Conservation (phyloP, 2,113 vertebrate genomes). For the Girardinichthys multiradiatus region DNA sequence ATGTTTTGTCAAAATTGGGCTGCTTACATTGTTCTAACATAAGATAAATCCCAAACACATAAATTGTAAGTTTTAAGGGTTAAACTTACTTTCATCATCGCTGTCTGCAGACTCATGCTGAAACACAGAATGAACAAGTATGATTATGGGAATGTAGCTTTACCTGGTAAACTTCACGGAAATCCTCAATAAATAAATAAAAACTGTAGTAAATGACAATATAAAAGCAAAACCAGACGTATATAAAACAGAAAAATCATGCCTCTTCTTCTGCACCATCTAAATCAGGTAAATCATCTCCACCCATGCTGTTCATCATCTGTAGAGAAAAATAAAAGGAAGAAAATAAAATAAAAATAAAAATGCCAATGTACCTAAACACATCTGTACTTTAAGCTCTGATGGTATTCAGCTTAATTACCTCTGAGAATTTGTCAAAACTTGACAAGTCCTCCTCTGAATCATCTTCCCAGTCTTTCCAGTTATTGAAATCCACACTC, state of each 20-base stretch:
- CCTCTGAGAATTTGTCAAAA: slow-evolving; percentile 98
- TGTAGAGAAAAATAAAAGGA: slow-evolving; percentile 57
- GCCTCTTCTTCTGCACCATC: slow-evolving; percentile 89
- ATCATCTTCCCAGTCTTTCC: slow-evolving; percentile 99
- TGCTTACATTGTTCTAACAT: no score
- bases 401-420: slow-evolving; percentile 38
- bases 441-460: slow-evolving; percentile 97
- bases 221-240: not conserved
- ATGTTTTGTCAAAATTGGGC: no score
- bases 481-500: slow-evolving; percentile 98
- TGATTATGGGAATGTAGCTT: not conserved
- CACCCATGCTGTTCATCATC: slow-evolving; percentile 99
- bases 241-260: not conserved
- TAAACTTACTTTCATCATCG: slow-evolving; percentile 92
- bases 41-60: no score
- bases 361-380: not conserved
- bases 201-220: not conserved
- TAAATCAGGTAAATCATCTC: slow-evolving; percentile 95
- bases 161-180: not conserved
- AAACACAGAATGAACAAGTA: slow-evolving; percentile 57
- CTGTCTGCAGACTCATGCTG: slow-evolving; percentile 93
- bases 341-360: slow-evolving; percentile 8
- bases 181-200: not conserved
- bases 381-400: not conserved
- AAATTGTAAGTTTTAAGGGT: no score